These are phyloP conservation scores for Cheilosia urbana DNA, from an alignment of 2,888 invertebrate genomes.

Conservation along the genomic window DNA sequence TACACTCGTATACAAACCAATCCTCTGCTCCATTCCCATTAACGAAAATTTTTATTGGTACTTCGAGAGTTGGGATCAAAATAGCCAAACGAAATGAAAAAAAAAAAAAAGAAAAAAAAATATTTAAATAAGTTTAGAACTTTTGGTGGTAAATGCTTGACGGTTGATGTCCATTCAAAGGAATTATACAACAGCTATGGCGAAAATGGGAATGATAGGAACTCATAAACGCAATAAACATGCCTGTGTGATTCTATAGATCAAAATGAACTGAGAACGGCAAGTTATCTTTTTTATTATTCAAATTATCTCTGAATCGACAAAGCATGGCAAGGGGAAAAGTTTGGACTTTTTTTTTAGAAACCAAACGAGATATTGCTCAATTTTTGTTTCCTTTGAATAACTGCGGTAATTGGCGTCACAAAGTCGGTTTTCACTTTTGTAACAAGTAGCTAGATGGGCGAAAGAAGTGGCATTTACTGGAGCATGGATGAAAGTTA, in stretches of 20 bases:
- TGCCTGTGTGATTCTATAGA: constrained; percentile 40
- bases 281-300: constrained; percentile 24
- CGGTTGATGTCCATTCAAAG: constrained; percentile 20
- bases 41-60: constrained; percentile 67
- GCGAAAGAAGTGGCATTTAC: background rate
- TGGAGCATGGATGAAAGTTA: background rate
- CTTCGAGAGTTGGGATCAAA: constrained; percentile 48
- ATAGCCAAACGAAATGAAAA: constrained; percentile 27
- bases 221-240: constrained; percentile 42
- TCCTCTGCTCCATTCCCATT: constrained; percentile 57
- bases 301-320: constrained; percentile 41
- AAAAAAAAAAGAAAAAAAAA: constrained; percentile 12
- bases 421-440: constrained; percentile 40
- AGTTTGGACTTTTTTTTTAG: background rate
- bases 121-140: constrained; percentile 51
- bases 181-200: constrained; percentile 2
- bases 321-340: constrained; percentile 8
- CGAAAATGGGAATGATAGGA: constrained; percentile 35
- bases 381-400: constrained; percentile 30
- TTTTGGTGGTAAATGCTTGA: constrained; percentile 37
- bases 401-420: constrained; percentile 53
- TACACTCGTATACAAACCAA: background rate
- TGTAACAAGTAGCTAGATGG: constrained; percentile 4
- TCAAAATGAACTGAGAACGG: constrained; percentile 40
- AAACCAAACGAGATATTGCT: constrained; percentile 31